Conservation (phyloP, 2,113 vertebrate species). For the Rhabdornis inornatus region DNA sequence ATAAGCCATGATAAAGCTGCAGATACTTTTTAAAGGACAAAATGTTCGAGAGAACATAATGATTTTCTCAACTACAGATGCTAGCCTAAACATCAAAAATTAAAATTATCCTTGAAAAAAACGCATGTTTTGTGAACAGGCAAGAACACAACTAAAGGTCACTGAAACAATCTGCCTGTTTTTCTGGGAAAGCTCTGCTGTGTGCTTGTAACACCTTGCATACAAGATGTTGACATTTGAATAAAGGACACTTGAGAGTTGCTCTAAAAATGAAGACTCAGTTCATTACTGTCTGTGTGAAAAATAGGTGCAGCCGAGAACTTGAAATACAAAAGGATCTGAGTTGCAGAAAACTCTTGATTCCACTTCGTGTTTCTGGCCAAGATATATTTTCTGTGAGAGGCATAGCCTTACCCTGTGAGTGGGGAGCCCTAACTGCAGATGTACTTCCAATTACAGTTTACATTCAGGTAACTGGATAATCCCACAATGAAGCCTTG, state of each 20-base stretch:
- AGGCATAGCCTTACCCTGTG: not conserved
- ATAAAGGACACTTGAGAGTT: slow-evolving; percentile 54
- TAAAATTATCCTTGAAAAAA: slow-evolving; percentile 40
- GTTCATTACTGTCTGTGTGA: not conserved
- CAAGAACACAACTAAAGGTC: slow-evolving; percentile 51
- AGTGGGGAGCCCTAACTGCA: not conserved
- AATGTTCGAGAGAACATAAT: not conserved
- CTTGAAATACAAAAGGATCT: not conserved
- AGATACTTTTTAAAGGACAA: slow-evolving; percentile 1
- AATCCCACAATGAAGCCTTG: not conserved
- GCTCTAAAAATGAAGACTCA: not conserved
- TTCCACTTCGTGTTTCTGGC: not conserved
- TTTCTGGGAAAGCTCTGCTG: slow-evolving; percentile 33
- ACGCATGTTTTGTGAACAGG: not conserved
- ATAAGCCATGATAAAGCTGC: not conserved
- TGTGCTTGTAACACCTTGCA: slow-evolving; percentile 47
- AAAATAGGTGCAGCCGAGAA: not conserved
- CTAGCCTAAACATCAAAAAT: slow-evolving; percentile 39
- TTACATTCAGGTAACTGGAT: not conserved
- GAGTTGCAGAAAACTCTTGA: not conserved
- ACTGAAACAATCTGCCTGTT: slow-evolving; percentile 46
- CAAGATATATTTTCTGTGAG: not conserved
- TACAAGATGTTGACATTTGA: slow-evolving; percentile 66
- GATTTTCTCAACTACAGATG: slow-evolving; percentile 29
- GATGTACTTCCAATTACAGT: not conserved